A percentile compares a stretch with the other conserved stretches of the same genome.
phyloP scores from a whole-genome alignment of 2,888 invertebrate genomes.

The Oscheius sp. region DNA sequence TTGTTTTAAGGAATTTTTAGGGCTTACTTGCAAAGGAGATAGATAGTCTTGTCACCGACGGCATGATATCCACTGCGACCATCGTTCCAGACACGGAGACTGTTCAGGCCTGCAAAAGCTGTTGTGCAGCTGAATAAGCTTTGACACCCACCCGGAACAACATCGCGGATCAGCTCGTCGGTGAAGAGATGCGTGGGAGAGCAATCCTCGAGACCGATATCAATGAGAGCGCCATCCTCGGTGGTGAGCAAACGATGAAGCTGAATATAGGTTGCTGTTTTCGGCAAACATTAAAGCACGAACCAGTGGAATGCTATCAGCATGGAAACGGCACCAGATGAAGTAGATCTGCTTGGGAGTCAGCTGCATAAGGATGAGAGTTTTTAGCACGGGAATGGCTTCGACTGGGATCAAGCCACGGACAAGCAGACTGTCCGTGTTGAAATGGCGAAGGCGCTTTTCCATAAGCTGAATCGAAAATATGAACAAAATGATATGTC shows the following conservation, averaged over 20 bases:
- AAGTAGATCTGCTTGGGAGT: slow-evolving; percentile 64
- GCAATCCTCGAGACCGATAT: slow-evolving; percentile 63
- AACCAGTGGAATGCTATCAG: slow-evolving; percentile 46
- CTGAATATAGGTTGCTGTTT: slow-evolving; percentile 39
- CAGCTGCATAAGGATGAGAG: slow-evolving; percentile 47
- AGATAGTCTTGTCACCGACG: slow-evolving; percentile 60
- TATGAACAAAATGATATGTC: background rate
- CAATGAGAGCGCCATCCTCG: slow-evolving; percentile 48
- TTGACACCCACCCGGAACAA: slow-evolving; percentile 37
- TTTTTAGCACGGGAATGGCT: slow-evolving; percentile 56
- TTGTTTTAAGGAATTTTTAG: background rate
- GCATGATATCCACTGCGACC: slow-evolving; percentile 50
- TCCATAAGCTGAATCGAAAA: background rate
- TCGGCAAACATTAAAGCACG: background rate
- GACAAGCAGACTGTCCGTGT: slow-evolving; percentile 60
- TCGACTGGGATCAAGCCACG: slow-evolving; percentile 65
- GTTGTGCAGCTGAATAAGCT: background rate
- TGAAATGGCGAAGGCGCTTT: slow-evolving; percentile 39
- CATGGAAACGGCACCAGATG: slow-evolving; percentile 65
- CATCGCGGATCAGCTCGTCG: slow-evolving; percentile 48
- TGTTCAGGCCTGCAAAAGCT: slow-evolving; percentile 42
- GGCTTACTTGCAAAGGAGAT: slow-evolving; percentile 10
- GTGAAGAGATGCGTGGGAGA: slow-evolving; percentile 51
- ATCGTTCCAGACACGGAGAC: slow-evolving; percentile 64
- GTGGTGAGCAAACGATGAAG: slow-evolving; percentile 45